phyloP scores from a whole-genome alignment of 2,113 vertebrate genomes.

The Genyomyrus donnyi region DNA sequence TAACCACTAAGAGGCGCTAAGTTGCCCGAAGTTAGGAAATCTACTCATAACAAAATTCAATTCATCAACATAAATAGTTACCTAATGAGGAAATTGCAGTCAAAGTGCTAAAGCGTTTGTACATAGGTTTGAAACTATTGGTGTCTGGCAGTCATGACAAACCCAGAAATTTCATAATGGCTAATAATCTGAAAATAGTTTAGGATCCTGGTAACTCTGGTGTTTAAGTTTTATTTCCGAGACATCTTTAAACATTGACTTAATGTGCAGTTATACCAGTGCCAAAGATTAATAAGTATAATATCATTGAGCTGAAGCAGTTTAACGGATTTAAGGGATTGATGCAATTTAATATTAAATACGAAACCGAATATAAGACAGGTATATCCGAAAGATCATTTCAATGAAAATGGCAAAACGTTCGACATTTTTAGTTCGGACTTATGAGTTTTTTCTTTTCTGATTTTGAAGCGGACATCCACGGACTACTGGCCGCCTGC shows the following conservation, averaged over 20 bases:
- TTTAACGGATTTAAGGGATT: neutral
- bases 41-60: neutral
- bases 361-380: neutral
- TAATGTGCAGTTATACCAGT: neutral
- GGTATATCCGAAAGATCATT: neutral
- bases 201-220: neutral
- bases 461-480: neutral
- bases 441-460: neutral
- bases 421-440: neutral
- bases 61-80: neutral
- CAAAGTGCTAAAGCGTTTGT: neutral
- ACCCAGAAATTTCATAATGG: neutral
- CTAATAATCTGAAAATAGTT: neutral
- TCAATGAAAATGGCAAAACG: neutral
- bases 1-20: constrained; percentile 4
- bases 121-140: neutral
- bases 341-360: neutral
- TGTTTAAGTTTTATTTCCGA: neutral
- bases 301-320: neutral
- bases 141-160: neutral
- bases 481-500: neutral
- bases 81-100: neutral
- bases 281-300: neutral
- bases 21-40: neutral
- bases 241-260: neutral